Base-by-base conservation (phyloP, 2,888 invertebrate species). In the Fragum whitleyi region DNA sequence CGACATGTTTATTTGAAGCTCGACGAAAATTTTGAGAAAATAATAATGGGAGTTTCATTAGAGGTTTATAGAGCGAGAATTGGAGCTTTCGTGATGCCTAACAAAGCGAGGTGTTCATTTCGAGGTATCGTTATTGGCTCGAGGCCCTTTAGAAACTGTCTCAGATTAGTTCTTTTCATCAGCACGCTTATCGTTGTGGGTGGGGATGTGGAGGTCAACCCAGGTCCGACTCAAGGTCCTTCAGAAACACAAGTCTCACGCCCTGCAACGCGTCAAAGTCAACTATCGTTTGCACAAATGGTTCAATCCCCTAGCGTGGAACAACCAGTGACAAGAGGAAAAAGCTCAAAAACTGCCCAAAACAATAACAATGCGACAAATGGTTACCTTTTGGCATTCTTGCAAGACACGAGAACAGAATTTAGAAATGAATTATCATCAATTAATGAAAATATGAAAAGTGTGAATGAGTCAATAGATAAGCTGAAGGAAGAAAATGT, bases 51-150 rank as follows among this genome's bases (percentile, higher is more conserved):
- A 53, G 53, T 53, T 53, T 11, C 53, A 19, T 53, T 53, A 53
- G 21, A 53, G 53, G 53, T 53, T 19, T 53, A 53, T n/a, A 53
- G 53, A n/a, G 53, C 21, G n/a, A 53, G 53, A 53, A 53, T 53
- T 6, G 53, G 53, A 11, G 19, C 53, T 7, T 53, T 53, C 21
- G 19, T 7, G 5, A 53, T 53, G 53, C 53, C 53, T 21, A 53
- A 53, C n/a, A 53, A 21, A 53, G 53, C 53, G 53, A 7, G 53
- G 21, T 11, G 9, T 7, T 11, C 11, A n/a, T 21, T 53, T 5
- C 7, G 53, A 21, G 53, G 53, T 11, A 6, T 11, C 19, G n/a
- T n/a, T 5, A 53, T 53, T 5, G 53, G 53, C 53, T 53, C 53
- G 5, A 19, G 53, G 19, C 53, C 53, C 7, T 53, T 53, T n/a